Base-by-base conservation (phyloP, 2,797 vertebrate genomes). In the Sparidentex hasta region DNA sequence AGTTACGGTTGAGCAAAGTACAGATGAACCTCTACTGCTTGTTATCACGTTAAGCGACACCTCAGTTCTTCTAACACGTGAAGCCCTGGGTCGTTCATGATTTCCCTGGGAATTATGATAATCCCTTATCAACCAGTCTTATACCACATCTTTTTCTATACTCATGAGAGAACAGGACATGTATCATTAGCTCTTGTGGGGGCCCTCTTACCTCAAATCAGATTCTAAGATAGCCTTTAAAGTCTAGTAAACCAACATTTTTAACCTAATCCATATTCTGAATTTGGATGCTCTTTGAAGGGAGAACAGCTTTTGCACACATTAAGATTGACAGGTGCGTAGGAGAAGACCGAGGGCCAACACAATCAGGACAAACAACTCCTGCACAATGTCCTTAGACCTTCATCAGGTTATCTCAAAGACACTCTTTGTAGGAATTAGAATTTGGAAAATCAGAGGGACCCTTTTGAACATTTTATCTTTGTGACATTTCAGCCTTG, bases 1-100 rank as follows among this genome's bases (percentile, higher is more conserved):
- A 90, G 73, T 86, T 74, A 83, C 56, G 63, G 33, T 11, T 23
- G 44, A 61, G 52, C 46, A 63, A 74, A 80, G 65, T 27, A 57
- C 33, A 64, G 57, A 75, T 25, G 46, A 50, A 66, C 55, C 63
- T 67, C 73, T 7, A 27, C 69, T 33, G n/a, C 62, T 47, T 78
- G 66, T 50, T 71, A 63, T 76, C 69, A 25, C 13, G 67, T 66
- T 79, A 61, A 46, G 51, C 81, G 46, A 2, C n/a, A 43, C 56
- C 43, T 63, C 14, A 61, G 59, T 71, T 82, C 50, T 61, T 81
- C 29, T 62, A 38, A 25, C 46, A 43, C 0, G 7, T 52, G 13
- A 46, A 56, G 62, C 54, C 14, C 25, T 3, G n/a, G 64, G 56
- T 66, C 44, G 63, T 7, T 38, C 75, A 59, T 33, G 27, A 81